Base-by-base conservation (phyloP, 2,797 vertebrate species). In the Micrastur ruficollis region DNA sequence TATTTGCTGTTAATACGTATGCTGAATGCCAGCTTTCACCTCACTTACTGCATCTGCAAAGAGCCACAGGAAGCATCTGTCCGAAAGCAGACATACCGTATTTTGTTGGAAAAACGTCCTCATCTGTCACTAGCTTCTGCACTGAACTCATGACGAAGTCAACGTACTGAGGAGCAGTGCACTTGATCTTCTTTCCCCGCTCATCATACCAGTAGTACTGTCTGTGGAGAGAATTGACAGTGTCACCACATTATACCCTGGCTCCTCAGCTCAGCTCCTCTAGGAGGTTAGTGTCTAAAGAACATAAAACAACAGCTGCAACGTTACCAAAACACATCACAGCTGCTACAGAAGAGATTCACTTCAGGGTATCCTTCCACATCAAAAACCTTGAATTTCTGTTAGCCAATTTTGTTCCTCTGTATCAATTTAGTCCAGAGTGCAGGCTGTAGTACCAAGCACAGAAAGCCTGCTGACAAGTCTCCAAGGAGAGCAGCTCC, bases 201-300 rank as follows among this genome's bases (percentile, higher is more conserved):
- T 99, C 99, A 15, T 99, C 99, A 97, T 99, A 99, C 99, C 99
- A 99, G 99, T 99, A 99, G 99, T 99, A 99, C 98, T 99, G 99
- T 98, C 99, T 99, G 98, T 79, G 79, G 95, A 92, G 78, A 93
- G 82, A 97, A 95, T 25, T 4, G 74, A 83, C 81, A 96, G 40
- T 1, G 62, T 90, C 73, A 95, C 36, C 46, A 31, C 46, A 2
- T 29, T 38, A 25, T 14, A 27, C 66, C 50, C 25, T 22, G n/a
- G 61, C 73, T 63, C 40, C 71, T 52, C 87, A 78, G 80, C 71
- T 53, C 67, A 18, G 26, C 71, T 34, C 44, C 42, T 72, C 29
- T 26, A 11, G 17, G 36, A 58, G 31, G 9, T 26, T 7, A 49
- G 21, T 18, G 14, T 5, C 40, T 29, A 46, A 58, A 44, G 14